Evolutionary conservation across 2,113 vertebrate genomes (phyloP).

Genomic region (Tichodroma muraria): DNA sequence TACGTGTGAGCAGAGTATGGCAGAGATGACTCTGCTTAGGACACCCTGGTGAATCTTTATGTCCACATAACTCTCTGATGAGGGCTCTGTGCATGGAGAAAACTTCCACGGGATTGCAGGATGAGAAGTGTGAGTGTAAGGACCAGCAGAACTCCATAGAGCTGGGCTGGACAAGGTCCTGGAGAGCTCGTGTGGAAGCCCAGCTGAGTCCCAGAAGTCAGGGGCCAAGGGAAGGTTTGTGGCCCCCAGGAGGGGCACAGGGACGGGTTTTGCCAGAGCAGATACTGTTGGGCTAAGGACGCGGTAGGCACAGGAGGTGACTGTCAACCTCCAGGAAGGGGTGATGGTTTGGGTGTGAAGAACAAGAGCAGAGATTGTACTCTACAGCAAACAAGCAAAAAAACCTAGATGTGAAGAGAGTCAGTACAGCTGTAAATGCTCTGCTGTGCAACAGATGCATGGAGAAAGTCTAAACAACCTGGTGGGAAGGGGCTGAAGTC

Average conservation of each 20-base stretch:
- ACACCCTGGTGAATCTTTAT: neutral
- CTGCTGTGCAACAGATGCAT: neutral
- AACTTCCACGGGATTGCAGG: neutral
- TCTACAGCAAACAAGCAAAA: neutral
- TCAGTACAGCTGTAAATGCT: neutral
- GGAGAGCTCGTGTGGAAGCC: neutral
- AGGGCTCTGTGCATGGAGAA: neutral
- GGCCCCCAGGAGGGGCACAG: accelerated
- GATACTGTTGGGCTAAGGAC: neutral
- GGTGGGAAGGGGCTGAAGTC: neutral
- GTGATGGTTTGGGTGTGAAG: neutral
- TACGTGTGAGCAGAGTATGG: neutral
- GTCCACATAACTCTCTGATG: neutral
- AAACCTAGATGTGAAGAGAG: neutral
- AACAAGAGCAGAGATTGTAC: neutral
- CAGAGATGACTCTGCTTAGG: neutral
- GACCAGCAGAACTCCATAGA: neutral
- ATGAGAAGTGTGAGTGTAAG: neutral
- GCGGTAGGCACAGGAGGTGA: neutral
- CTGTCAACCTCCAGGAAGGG: neutral
- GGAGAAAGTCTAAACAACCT: neutral
- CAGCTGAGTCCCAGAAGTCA: neutral
- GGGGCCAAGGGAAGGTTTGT: neutral
- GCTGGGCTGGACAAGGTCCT: neutral
- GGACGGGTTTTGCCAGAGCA: neutral